Conservation (phyloP, 2,113 vertebrate genomes). For the Passerina amoena region DNA sequence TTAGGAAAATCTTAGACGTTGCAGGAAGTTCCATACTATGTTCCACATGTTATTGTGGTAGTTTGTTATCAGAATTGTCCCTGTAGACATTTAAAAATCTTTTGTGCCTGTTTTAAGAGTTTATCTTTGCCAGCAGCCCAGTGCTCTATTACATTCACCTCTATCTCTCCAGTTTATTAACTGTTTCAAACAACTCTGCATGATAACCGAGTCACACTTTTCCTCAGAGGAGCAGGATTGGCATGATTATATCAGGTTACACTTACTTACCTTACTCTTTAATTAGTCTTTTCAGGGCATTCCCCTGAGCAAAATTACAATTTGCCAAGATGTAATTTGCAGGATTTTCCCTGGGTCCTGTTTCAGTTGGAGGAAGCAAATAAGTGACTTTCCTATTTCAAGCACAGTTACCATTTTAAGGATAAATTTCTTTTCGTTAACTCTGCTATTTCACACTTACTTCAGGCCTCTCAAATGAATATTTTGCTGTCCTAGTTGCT, state of each 20-base stretch:
- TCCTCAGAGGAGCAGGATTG: background rate
- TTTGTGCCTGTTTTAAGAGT: background rate
- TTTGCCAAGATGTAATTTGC: background rate
- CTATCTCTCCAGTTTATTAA: background rate
- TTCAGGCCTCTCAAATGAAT: slow-evolving; percentile 38
- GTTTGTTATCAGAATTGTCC: background rate
- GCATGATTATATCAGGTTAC: background rate
- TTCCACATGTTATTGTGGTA: fast-evolving
- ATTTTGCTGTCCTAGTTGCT: slow-evolving; percentile 25
- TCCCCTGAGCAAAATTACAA: slow-evolving; percentile 1
- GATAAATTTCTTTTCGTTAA: slow-evolving; percentile 40
- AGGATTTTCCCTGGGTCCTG: background rate
- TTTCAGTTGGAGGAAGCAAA: background rate
- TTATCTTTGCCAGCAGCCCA: background rate
- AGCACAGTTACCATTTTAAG: background rate
- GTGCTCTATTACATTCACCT: background rate
- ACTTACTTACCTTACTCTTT: slow-evolving; percentile 8
- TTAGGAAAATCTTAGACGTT: background rate
- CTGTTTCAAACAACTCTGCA: background rate
- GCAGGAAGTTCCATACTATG: background rate
- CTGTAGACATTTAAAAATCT: background rate
- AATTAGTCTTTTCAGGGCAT: slow-evolving; percentile 24
- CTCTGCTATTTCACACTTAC: background rate
- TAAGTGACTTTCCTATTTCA: background rate
- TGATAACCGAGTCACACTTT: background rate